Evolutionary conservation across 2,113 vertebrate species (phyloP).

Genomic region (Epinephelus moara): DNA sequence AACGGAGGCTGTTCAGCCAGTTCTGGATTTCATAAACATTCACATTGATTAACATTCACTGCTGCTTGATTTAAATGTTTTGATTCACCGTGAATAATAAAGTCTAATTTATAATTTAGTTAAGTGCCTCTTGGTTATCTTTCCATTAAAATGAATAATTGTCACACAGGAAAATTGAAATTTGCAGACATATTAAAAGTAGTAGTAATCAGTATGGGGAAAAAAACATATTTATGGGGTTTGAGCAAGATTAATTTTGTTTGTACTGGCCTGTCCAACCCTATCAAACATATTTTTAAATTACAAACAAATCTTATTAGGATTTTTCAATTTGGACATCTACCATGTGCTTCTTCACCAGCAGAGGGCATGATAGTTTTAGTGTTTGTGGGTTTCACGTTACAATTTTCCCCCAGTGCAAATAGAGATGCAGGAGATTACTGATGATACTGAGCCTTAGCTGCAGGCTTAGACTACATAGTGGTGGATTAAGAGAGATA

Average conservation of each 20-base stretch:
- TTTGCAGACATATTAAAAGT: neutral
- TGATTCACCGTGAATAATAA: constrained; percentile 57
- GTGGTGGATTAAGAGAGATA: neutral
- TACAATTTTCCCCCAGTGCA: neutral
- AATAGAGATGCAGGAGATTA: neutral
- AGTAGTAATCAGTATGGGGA: neutral
- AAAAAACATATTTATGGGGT: neutral
- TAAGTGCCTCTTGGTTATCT: constrained; percentile 6
- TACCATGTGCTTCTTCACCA: neutral
- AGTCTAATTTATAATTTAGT: constrained; percentile 16
- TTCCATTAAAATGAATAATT: neutral
- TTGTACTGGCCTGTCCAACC: neutral
- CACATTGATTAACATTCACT: constrained; percentile 32
- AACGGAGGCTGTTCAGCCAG: neutral
- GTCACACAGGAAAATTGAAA: neutral
- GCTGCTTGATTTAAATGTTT: constrained; percentile 37
- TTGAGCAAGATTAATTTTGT: neutral
- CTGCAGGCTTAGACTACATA: neutral
- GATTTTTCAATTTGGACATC: neutral
- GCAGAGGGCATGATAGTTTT: constrained; percentile 13
- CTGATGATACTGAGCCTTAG: neutral
- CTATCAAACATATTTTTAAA: neutral
- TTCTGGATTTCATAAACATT: constrained; percentile 13
- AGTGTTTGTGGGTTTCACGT: neutral
- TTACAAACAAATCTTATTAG: neutral